phyloP scores from a whole-genome alignment of 2,113 vertebrate species.

The Solea solea region DNA sequence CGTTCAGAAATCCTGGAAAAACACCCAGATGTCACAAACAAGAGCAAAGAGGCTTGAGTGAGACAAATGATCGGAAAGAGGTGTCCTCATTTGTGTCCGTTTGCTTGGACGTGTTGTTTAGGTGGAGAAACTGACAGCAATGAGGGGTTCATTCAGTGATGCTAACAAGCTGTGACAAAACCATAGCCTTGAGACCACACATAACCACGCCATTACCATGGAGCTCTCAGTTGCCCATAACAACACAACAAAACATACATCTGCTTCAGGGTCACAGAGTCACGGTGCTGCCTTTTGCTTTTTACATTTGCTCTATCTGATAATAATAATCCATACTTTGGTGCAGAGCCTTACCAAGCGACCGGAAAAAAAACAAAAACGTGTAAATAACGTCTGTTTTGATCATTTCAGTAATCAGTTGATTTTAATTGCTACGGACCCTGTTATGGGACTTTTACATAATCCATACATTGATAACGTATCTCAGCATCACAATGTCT shows the following conservation, averaged over 20 bases:
- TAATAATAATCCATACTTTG: not conserved
- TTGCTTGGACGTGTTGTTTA: not conserved
- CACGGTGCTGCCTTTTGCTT: not conserved
- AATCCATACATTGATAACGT: slow-evolving; percentile 24
- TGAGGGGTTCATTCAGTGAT: slow-evolving; percentile 38
- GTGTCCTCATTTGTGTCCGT: not conserved
- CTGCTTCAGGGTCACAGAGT: not conserved
- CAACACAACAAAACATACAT: slow-evolving; percentile 11
- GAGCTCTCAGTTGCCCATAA: slow-evolving; percentile 14
- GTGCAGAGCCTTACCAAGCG: not conserved
- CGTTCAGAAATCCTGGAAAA: not conserved
- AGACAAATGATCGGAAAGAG: not conserved
- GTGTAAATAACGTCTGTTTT: not conserved
- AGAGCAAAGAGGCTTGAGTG: not conserved
- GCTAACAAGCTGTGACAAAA: slow-evolving; percentile 45
- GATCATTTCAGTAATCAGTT: slow-evolving; percentile 18
- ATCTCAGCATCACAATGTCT: slow-evolving; percentile 13
- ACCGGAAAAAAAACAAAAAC: not conserved
- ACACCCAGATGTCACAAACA: slow-evolving; percentile 18
- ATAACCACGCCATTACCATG: slow-evolving; percentile 36
- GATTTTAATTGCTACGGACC: not conserved
- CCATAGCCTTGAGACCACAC: slow-evolving; percentile 34
- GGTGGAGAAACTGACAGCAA: slow-evolving; percentile 3
- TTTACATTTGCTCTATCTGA: not conserved
- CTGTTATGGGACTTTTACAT: slow-evolving; percentile 8